Conservation (phyloP, 2,797 vertebrate species). For the Darevskia mixta region DNA sequence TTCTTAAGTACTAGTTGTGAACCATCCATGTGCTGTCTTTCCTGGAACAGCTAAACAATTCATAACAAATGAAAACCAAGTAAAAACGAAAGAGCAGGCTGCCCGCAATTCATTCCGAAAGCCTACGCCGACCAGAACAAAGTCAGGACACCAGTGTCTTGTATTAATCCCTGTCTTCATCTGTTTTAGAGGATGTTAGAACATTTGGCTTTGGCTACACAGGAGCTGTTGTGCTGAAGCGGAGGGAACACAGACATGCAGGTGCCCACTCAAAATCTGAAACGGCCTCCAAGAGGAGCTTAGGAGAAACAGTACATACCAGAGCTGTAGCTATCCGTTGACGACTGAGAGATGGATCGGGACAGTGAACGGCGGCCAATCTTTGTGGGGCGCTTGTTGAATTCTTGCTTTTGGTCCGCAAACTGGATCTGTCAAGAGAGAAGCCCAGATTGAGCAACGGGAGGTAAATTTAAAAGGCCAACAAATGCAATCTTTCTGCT, state of each 20-base stretch:
- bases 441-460: background rate
- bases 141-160: too few relatives aligned
- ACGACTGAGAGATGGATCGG: constrained; percentile 98
- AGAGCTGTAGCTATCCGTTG: constrained; percentile 99
- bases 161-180: background rate
- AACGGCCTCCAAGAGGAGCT: background rate
- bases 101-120: too few relatives aligned
- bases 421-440: constrained; percentile 91
- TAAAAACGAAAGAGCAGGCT: too few relatives aligned
- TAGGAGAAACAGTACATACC: constrained; percentile 77
- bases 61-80: too few relatives aligned
- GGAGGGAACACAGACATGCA: background rate
- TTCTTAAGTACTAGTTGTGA: too few relatives aligned
- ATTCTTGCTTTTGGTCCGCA: constrained; percentile 98
- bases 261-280: rapidly evolving
- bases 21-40: too few relatives aligned
- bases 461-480: background rate
- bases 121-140: too few relatives aligned
- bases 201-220: rapidly evolving
- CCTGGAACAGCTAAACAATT: too few relatives aligned
- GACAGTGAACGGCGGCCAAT: constrained; percentile 96
- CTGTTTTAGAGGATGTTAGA: rapidly evolving
- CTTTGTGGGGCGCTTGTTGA: constrained; percentile 97
- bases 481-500: background rate
- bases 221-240: background rate